Evolutionary conservation across 2,888 invertebrate species (phyloP).

Genomic region (Drosophila lutescens): DNA sequence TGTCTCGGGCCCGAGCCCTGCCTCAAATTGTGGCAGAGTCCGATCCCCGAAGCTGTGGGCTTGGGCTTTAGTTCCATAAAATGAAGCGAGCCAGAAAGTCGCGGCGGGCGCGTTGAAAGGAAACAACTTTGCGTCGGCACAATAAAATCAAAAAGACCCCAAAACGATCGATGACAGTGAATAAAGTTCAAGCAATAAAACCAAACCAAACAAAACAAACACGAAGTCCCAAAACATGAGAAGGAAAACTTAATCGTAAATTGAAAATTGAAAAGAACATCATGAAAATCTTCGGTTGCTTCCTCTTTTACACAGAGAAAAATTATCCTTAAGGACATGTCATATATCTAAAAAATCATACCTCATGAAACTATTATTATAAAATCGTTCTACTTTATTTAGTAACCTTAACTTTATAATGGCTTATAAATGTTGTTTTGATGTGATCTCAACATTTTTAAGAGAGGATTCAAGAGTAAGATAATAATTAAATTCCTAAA

Average conservation of each 20-base stretch:
- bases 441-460: too few relatives aligned
- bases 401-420: too few relatives aligned
- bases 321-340: background rate
- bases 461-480: too few relatives aligned
- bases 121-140: slow-evolving; percentile 30
- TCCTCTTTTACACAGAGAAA: slow-evolving; percentile 37
- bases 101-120: slow-evolving; percentile 60
- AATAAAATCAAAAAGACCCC: slow-evolving; percentile 35
- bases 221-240: slow-evolving; percentile 2
- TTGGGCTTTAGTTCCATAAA: slow-evolving; percentile 67
- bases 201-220: slow-evolving; percentile 2
- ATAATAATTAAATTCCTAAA: too few relatives aligned
- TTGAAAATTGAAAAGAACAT: slow-evolving; percentile 64
- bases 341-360: too few relatives aligned
- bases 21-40: slow-evolving; percentile 34
- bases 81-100: slow-evolving; percentile 74
- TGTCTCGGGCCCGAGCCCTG: slow-evolving; percentile 48
- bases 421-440: too few relatives aligned
- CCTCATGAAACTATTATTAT: too few relatives aligned
- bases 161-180: slow-evolving; percentile 28
- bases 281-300: slow-evolving; percentile 47
- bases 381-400: too few relatives aligned
- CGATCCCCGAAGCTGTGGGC: slow-evolving; percentile 36
- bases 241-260: slow-evolving; percentile 55
- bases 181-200: slow-evolving; percentile 36